Evolutionary conservation across 2,797 vertebrate species (phyloP), one percentile per base, ranked within the genome.

Genomic region (Karalla daura): DNA sequence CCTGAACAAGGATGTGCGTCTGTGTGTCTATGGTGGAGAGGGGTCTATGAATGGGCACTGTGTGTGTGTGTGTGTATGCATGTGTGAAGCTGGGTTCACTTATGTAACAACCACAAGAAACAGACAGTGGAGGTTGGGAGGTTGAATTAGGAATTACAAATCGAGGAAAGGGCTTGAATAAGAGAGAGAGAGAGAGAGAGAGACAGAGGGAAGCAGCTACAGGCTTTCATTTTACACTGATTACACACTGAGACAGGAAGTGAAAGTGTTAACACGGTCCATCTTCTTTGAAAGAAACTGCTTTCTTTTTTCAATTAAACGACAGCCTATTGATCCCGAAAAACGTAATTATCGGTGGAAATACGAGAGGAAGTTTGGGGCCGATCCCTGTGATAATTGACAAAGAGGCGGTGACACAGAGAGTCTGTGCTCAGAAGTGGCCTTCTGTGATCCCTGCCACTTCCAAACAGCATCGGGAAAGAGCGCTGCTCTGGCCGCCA

Each of bases 391-490:
- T 36, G 56, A 70, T 74, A 74, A 74, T 20, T 40, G 49, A 56
- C 35, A 20, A 33, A 23, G 24, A 27, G 61, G 32, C 12, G 23
- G 63, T 30, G 27, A 59, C n/a, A 80, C 36, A 63, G 73, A 61
- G 69, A 66, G 56, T 61, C 76, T 71, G 55, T 40, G 76, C 80
- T 90, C 70, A 82, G 87, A 90, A 87, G 86, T 89, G 87, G 86
- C 86, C 83, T 87, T 85, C 77, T 89, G 81, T 87, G 87, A 86
- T 89, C 84, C 71, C 72, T 70, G 84, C 85, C 83, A 85, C 86
- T 83, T 88, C 85, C 80, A 83, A 84, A 86, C 81, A 85, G 84
- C 87, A 88, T 89, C 85, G 85, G 84, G 83, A 76, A 86, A 65
- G 65, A 88, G 81, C 65, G 72, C 55, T 70, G 72, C 80, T 86